Evolutionary conservation across 2,888 invertebrate species (phyloP).

Genomic region (Pedicia rivosa): DNA sequence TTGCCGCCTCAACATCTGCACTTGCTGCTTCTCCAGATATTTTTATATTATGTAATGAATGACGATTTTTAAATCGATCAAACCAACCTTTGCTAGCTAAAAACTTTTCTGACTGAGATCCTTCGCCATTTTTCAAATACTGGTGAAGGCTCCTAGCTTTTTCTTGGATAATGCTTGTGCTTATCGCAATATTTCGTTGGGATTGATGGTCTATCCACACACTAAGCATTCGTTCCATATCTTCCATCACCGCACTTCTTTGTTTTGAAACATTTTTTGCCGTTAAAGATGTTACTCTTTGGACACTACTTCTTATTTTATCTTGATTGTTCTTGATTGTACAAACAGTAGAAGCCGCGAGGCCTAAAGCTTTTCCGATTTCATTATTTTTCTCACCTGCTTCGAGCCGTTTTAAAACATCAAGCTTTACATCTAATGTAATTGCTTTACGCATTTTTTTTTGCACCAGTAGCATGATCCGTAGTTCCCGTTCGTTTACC

Average conservation of each 20-base stretch:
- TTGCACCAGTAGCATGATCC: too few relatives aligned
- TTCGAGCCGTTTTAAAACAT: background rate
- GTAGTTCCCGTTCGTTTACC: too few relatives aligned
- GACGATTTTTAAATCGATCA: background rate
- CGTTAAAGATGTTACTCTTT: slow-evolving; percentile 1
- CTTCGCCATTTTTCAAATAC: background rate
- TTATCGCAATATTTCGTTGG: background rate
- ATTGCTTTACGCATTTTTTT: background rate
- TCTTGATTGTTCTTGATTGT: background rate
- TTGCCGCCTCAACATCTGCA: background rate
- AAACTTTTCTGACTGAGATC: background rate
- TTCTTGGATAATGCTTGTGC: background rate
- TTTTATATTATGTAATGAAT: background rate
- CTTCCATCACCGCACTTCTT: background rate
- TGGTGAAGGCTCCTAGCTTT: background rate
- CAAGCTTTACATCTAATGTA: background rate
- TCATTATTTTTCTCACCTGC: background rate
- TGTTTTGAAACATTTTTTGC: background rate
- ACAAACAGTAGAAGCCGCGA: background rate
- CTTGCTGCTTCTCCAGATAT: background rate
- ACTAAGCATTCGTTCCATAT: background rate
- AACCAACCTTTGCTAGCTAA: slow-evolving; percentile 1
- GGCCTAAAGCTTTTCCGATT: background rate
- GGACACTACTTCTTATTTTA: background rate
- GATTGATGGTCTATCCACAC: background rate